Conservation (phyloP, 2,797 vertebrate genomes). For the Acipenser transmontanus region DNA sequence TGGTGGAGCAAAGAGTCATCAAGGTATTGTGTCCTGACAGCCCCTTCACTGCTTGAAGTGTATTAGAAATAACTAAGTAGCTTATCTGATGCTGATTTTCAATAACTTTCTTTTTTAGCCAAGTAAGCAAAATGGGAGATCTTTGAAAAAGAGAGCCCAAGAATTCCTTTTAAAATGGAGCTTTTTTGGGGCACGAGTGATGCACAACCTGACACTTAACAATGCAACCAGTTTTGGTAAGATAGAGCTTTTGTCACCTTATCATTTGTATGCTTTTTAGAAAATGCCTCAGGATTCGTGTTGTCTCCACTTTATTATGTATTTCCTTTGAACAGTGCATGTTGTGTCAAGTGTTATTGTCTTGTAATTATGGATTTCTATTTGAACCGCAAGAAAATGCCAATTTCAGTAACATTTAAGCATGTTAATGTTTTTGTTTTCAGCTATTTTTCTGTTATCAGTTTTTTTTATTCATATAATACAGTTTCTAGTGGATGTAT, state of each 20-base stretch:
- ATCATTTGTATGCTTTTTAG: too few species aligned
- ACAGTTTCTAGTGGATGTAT: too few species aligned
- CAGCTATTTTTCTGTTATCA: too few species aligned
- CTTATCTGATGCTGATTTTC: constrained; percentile 1
- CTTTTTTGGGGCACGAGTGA: constrained; percentile 96
- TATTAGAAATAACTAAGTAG: background rate
- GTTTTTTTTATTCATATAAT: too few species aligned
- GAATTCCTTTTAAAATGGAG: constrained; percentile 97
- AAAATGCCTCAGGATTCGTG: too few species aligned
- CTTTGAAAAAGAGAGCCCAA: constrained; percentile 91
- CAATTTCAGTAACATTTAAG: too few species aligned
- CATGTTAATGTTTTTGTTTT: too few species aligned
- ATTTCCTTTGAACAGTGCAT: too few species aligned
- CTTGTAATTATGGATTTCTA: too few species aligned
- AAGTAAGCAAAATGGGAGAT: constrained; percentile 87
- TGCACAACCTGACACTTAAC: constrained; percentile 97
- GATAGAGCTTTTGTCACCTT: constrained; percentile 3
- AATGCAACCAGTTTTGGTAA: constrained; percentile 94
- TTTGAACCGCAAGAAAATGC: too few species aligned
- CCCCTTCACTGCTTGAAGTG: constrained; percentile 7
- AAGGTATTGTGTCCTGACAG: constrained; percentile 65
- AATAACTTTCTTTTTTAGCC: constrained; percentile 57
- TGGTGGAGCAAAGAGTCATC: constrained; percentile 96
- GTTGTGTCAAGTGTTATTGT: too few species aligned
- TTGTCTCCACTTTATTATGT: too few species aligned